Evolutionary conservation across 2,888 invertebrate species (phyloP).

Genomic region (Volucella inanis): DNA sequence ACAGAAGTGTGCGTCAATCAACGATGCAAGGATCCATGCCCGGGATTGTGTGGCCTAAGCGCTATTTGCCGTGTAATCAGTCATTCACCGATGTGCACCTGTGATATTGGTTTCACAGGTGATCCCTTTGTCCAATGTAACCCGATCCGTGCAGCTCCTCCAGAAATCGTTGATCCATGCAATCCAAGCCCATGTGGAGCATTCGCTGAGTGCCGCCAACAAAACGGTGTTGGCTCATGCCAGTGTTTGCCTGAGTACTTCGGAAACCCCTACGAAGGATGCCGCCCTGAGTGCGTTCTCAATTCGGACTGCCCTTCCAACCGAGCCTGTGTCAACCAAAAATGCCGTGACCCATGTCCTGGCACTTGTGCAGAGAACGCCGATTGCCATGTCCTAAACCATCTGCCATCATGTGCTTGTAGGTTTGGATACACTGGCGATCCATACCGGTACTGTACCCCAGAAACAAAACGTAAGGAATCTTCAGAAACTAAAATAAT

Average conservation of each 20-base stretch:
- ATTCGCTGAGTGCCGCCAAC: conserved; percentile 89
- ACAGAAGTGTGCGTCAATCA: conserved; percentile 88
- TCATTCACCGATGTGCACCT: conserved; percentile 91
- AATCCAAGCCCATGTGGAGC: conserved; percentile 92
- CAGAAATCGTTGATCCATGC: conserved; percentile 85
- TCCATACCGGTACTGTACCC: conserved; percentile 87
- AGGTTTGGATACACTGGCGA: conserved; percentile 89
- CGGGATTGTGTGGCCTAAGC: conserved; percentile 88
- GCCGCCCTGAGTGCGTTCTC: conserved; percentile 89
- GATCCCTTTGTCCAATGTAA: conserved; percentile 83
- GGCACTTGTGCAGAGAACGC: conserved; percentile 90
- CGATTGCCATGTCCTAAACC: conserved; percentile 89
- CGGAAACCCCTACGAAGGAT: conserved; percentile 91
- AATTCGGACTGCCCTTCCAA: conserved; percentile 89
- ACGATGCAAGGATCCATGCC: conserved; percentile 90
- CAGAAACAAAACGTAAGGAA: conserved; percentile 84
- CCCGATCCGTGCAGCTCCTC: conserved; percentile 82
- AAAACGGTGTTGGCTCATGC: conserved; percentile 87
- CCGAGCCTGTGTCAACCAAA: conserved; percentile 88
- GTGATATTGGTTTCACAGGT: conserved; percentile 83
- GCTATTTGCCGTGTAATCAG: conserved; percentile 90
- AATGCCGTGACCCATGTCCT: conserved; percentile 91
- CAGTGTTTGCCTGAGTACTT: conserved; percentile 88
- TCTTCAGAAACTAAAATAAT: background rate
- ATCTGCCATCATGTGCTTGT: conserved; percentile 88